Evolutionary conservation across 2,113 vertebrate genomes (phyloP).

Genomic region (Prolemur simus): DNA sequence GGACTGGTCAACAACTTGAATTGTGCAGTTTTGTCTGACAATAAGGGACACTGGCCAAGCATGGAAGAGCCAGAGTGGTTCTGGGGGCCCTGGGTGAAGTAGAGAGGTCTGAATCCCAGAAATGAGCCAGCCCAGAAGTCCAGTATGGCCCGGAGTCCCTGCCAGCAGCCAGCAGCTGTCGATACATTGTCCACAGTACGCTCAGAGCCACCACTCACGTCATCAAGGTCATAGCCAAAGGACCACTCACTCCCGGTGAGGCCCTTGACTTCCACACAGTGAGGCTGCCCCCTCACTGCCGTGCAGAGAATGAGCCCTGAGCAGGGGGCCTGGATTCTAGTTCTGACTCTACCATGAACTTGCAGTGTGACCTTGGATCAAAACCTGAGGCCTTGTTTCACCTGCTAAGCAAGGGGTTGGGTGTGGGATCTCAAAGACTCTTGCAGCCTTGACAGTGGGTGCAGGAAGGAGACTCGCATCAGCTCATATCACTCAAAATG

Average conservation of each 20-base stretch:
- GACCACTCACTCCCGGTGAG: neutral
- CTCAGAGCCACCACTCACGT: neutral
- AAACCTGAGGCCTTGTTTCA: slow-evolving; percentile 36
- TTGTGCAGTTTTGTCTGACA: neutral
- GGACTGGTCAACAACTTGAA: neutral
- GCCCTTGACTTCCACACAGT: neutral
- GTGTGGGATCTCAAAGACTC: slow-evolving; percentile 8
- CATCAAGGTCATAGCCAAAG: neutral
- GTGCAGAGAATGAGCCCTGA: neutral
- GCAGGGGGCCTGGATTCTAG: neutral
- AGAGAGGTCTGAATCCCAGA: neutral
- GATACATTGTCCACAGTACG: rapidly evolving
- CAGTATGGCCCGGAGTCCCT: neutral
- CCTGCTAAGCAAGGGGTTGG: slow-evolving; percentile 2
- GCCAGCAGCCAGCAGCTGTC: neutral
- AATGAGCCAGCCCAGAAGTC: neutral
- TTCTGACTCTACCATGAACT: slow-evolving; percentile 59
- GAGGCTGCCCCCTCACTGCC: neutral
- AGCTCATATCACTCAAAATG: neutral
- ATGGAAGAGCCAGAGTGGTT: neutral
- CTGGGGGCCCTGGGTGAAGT: neutral
- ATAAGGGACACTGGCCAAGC: neutral
- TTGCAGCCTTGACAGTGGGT: neutral
- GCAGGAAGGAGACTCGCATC: neutral
- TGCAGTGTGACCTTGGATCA: slow-evolving; percentile 64